These are phyloP conservation scores for Hydroisotoma schaefferi DNA, from an alignment of 2,888 invertebrate genomes.

Conservation along the genomic window DNA sequence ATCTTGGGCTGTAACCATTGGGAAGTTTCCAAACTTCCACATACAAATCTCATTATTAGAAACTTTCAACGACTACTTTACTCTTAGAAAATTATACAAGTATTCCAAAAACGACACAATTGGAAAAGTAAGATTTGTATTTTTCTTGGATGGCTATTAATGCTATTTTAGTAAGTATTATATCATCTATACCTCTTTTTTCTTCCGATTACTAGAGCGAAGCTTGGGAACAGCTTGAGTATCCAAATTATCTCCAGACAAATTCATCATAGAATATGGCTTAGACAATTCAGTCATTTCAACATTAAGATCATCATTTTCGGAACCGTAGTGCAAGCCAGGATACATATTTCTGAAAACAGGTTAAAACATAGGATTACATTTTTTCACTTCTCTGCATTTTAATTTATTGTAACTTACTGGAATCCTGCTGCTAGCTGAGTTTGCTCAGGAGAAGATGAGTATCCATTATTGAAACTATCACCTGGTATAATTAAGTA, in stretches of 20 bases:
- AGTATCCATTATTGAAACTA: neutral
- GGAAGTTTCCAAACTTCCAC: conserved; percentile 42
- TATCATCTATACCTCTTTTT: conserved; percentile 38
- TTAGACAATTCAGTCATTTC: conserved; percentile 28
- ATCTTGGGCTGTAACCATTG: conserved; percentile 43
- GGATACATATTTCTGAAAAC: too few relatives aligned
- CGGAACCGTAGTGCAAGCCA: too few relatives aligned
- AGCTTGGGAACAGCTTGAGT: conserved; percentile 23
- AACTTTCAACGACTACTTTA: neutral
- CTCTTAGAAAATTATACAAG: neutral
- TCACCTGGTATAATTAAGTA: too few relatives aligned
- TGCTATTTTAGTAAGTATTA: neutral
- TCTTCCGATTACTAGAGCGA: conserved; percentile 35
- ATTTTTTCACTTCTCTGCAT: neutral
- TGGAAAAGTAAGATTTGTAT: too few relatives aligned
- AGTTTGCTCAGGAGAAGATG: neutral
- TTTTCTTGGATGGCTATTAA: too few relatives aligned
- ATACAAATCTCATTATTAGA: conserved; percentile 19
- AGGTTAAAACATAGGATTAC: too few relatives aligned
- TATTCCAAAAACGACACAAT: neutral
- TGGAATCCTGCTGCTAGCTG: neutral
- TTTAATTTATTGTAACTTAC: neutral
- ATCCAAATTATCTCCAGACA: conserved; percentile 20
- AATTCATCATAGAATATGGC: conserved; percentile 33
- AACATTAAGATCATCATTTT: too few relatives aligned